Conservation (phyloP, 2,797 vertebrate species). For the Simalia tracyae region DNA sequence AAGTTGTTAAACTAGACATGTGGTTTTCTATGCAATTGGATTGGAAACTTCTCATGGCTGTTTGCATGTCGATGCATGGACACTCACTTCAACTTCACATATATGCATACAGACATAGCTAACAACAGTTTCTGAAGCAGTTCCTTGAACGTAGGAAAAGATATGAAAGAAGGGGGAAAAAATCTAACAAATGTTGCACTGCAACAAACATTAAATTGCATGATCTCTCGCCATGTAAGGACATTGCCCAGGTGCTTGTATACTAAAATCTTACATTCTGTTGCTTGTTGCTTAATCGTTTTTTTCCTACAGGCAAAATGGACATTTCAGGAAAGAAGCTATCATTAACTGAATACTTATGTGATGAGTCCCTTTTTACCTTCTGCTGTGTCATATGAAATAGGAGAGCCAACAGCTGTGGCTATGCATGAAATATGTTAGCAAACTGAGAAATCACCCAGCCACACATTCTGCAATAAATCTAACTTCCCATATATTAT, state of each 20-base stretch:
- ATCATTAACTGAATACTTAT: slow-evolving; percentile 49
- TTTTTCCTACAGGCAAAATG: slow-evolving; percentile 38
- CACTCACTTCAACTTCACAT: too few relatives aligned
- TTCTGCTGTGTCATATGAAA: slow-evolving; percentile 42
- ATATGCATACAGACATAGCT: too few relatives aligned
- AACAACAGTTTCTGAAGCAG: neutral
- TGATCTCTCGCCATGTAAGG: neutral
- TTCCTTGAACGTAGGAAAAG: neutral
- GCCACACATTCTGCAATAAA: slow-evolving; percentile 46
- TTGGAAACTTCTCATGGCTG: too few relatives aligned
- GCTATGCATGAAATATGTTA: slow-evolving; percentile 15
- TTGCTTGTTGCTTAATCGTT: neutral
- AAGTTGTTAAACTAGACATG: too few relatives aligned
- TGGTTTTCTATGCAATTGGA: too few relatives aligned
- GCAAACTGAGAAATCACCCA: slow-evolving; percentile 43
- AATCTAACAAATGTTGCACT: slow-evolving; percentile 16
- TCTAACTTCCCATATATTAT: slow-evolving; percentile 37
- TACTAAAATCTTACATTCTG: neutral
- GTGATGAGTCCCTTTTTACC: slow-evolving; percentile 39
- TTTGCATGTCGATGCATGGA: too few relatives aligned
- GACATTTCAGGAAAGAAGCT: slow-evolving; percentile 49
- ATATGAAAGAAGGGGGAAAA: neutral
- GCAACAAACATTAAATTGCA: neutral
- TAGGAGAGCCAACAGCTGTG: slow-evolving; percentile 56
- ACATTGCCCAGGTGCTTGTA: neutral